phyloP scores from a whole-genome alignment of 37 sponge, comb jelly and placozoan species.

The Axinella damicornis region DNA sequence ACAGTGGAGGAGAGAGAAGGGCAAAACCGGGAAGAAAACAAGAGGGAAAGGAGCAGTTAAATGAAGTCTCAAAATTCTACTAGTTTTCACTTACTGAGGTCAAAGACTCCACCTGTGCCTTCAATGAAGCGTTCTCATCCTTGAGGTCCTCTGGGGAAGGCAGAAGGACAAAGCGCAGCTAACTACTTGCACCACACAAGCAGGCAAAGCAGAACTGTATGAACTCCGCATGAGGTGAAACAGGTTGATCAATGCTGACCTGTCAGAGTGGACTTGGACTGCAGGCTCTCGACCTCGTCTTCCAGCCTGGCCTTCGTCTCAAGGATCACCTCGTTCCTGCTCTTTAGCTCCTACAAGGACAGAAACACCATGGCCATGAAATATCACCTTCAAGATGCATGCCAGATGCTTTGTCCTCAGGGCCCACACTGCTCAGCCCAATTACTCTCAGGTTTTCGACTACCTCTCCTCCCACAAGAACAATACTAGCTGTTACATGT shows the following conservation, averaged over 20 bases:
- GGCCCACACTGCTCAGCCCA: no score
- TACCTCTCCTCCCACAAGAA: no score
- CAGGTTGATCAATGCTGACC: conserved; percentile 28
- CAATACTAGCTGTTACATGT: no score
- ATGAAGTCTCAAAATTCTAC: no score
- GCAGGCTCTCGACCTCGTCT: conserved; percentile 80
- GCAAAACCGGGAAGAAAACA: no score
- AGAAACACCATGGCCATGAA: no score
- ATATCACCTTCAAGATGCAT: no score
- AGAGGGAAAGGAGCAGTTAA: no score
- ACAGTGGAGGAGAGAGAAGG: neutral
- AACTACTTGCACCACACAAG: neutral
- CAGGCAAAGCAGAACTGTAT: no score
- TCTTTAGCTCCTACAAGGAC: conserved; percentile 66
- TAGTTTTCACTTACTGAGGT: conserved; percentile 49
- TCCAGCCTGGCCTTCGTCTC: conserved; percentile 83
- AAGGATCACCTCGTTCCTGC: conserved; percentile 59
- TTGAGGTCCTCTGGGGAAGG: conserved; percentile 42
- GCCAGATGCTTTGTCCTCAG: no score
- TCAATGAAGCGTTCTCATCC: conserved; percentile 67
- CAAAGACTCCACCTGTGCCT: conserved; percentile 68
- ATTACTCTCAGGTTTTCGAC: no score
- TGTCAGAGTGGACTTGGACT: conserved; percentile 36
- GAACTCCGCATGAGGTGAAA: no score
- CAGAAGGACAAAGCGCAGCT: neutral